Evolutionary conservation across 2,888 invertebrate genomes (phyloP).

Genomic region (Deilephila elpenor): DNA sequence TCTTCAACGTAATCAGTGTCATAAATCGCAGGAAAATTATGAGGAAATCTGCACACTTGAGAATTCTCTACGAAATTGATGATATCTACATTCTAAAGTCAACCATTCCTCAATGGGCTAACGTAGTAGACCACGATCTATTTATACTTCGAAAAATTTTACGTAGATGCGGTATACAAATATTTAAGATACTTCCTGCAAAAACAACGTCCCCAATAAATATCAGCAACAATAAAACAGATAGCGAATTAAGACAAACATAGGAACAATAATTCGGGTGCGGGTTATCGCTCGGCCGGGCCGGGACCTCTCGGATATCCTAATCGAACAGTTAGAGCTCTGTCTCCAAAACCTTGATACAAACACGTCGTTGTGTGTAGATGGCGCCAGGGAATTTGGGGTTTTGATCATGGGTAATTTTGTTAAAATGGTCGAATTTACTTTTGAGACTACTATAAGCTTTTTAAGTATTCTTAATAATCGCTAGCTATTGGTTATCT

Average conservation of each 20-base stretch:
- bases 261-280: slow-evolving; percentile 64
- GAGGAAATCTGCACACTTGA: too few relatives aligned
- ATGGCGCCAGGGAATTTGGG: background rate
- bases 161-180: too few relatives aligned
- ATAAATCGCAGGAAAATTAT: too few relatives aligned
- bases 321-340: slow-evolving; percentile 54
- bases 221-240: slow-evolving; percentile 45
- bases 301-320: slow-evolving; percentile 47
- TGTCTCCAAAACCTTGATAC: slow-evolving; percentile 44
- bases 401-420: background rate
- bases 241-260: slow-evolving; percentile 51
- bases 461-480: too few relatives aligned
- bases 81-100: too few relatives aligned
- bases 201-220: slow-evolving; percentile 16
- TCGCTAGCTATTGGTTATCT: too few relatives aligned
- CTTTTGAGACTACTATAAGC: too few relatives aligned
- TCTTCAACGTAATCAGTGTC: too few relatives aligned
- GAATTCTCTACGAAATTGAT: too few relatives aligned
- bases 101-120: too few relatives aligned
- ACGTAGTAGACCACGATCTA: too few relatives aligned
- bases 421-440: background rate
- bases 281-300: slow-evolving; percentile 54
- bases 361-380: background rate
- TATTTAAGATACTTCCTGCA: background rate
- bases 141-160: too few relatives aligned